A percentile compares a stretch with the other conserved stretches of the same genome.
Evolutionary conservation across 2,888 invertebrate species (phyloP).

Genomic region (Vanessa cardui): DNA sequence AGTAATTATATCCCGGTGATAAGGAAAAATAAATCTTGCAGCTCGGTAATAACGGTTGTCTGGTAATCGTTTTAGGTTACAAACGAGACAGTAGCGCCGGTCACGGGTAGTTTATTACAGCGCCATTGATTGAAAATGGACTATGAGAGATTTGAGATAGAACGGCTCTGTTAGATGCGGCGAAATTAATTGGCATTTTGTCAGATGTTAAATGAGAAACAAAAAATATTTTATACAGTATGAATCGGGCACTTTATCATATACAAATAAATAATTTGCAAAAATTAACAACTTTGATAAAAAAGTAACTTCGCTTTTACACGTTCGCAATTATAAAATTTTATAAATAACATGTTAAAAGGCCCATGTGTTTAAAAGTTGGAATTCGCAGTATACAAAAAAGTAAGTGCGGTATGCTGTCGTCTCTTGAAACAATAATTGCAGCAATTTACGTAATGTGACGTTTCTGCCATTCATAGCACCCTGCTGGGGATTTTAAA

Average conservation of each 20-base stretch:
- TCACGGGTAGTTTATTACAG: constrained; percentile 53
- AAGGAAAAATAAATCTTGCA: constrained; percentile 45
- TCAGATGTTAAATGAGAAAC: not conserved
- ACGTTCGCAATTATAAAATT: constrained; percentile 7
- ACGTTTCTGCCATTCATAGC: constrained; percentile 24
- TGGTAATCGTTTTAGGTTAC: constrained; percentile 41
- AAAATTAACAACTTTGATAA: not conserved
- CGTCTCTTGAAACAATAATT: constrained; percentile 21
- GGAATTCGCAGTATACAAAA: constrained; percentile 5
- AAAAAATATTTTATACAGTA: not conserved
- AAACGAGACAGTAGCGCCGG: constrained; percentile 50
- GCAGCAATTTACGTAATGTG: constrained; percentile 29
- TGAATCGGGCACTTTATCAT: not conserved
- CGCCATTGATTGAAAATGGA: constrained; percentile 55
- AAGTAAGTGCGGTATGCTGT: constrained; percentile 12
- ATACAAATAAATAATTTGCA: not conserved
- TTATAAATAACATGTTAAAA: constrained; percentile 3
- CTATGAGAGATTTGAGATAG: constrained; percentile 34
- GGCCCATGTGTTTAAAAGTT: constrained; percentile 1
- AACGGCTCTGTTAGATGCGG: constrained; percentile 29
- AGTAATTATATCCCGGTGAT: constrained; percentile 43
- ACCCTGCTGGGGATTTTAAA: constrained; percentile 19
- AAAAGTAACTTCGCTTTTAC: not conserved
- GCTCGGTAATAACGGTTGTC: constrained; percentile 36
- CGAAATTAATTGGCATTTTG: constrained; percentile 37